Conservation (phyloP, 2,797 vertebrate genomes). For the Pampus argenteus region DNA sequence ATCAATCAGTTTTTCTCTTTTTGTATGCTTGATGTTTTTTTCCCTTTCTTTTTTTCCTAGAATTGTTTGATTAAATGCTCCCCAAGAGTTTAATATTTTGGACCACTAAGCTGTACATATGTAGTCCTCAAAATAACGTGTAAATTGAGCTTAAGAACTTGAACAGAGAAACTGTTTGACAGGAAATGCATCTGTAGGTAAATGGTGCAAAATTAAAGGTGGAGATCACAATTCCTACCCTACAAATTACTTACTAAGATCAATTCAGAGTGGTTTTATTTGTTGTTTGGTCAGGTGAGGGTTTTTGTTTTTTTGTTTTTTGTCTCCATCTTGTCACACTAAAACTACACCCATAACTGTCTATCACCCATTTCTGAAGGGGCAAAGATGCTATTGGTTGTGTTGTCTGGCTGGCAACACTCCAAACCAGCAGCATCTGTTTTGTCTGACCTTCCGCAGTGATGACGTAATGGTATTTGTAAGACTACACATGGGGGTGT, state of each 20-base stretch:
- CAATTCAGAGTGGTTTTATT: slow-evolving; percentile 40
- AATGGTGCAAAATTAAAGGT: slow-evolving; percentile 50
- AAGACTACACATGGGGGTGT: slow-evolving; percentile 63
- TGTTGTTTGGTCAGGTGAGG: slow-evolving; percentile 71
- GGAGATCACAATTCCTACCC: slow-evolving; percentile 42
- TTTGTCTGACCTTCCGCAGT: slow-evolving; percentile 82
- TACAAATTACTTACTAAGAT: slow-evolving; percentile 46
- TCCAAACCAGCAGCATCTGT: slow-evolving; percentile 71
- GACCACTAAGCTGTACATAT: background rate
- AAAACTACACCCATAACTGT: slow-evolving; percentile 72
- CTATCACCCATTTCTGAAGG: slow-evolving; percentile 79
- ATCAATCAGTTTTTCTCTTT: slow-evolving; percentile 66
- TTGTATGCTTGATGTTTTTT: background rate
- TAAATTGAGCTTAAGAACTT: background rate
- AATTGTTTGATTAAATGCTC: slow-evolving; percentile 30
- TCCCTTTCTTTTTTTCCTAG: background rate
- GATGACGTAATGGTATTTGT: slow-evolving; percentile 71
- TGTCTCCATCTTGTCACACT: slow-evolving; percentile 64
- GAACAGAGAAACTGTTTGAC: slow-evolving; percentile 71
- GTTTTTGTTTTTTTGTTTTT: slow-evolving; percentile 1
- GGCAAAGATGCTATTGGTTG: slow-evolving; percentile 75
- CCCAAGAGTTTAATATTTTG: slow-evolving; percentile 20
- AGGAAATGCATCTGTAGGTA: slow-evolving; percentile 64
- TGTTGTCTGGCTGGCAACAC: slow-evolving; percentile 42
- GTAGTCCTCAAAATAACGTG: background rate